Evolutionary conservation across 2,797 vertebrate genomes (phyloP).

Genomic region (Tamandua tetradactyla): DNA sequence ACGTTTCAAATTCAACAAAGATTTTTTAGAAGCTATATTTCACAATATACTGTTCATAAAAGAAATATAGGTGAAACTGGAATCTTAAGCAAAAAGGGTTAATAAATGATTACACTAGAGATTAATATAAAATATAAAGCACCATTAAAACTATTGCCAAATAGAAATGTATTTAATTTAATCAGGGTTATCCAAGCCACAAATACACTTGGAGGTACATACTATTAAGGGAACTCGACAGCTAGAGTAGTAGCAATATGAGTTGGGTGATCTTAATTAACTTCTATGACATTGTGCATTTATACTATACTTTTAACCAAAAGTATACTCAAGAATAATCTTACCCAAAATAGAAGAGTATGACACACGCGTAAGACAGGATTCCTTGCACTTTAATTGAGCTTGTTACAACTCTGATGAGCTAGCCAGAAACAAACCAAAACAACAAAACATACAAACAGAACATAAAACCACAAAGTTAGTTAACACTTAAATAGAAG

Average conservation of each 20-base stretch:
- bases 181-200: background rate
- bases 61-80: background rate
- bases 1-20: too few species aligned
- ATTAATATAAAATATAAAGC: slow-evolving; percentile 32
- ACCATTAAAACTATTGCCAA: background rate
- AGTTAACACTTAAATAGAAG: background rate
- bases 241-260: background rate
- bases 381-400: slow-evolving; percentile 97
- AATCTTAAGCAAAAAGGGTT: slow-evolving; percentile 14
- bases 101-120: background rate
- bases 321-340: slow-evolving; percentile 63
- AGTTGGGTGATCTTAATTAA: background rate
- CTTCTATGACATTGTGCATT: background rate
- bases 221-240: background rate
- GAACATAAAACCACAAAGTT: slow-evolving; percentile 39
- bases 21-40: too few species aligned
- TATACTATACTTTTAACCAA: slow-evolving; percentile 19
- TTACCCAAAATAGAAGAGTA: slow-evolving; percentile 98
- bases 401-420: slow-evolving; percentile 96
- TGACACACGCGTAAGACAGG: slow-evolving; percentile 92
- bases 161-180: background rate
- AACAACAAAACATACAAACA: slow-evolving; percentile 61
- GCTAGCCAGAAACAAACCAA: slow-evolving; percentile 83
- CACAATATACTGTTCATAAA: background rate
- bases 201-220: background rate